A percentile compares a stretch with the other conserved stretches of the same genome.
These are phyloP conservation scores for Neotoxoptera formosana DNA, from an alignment of 1,140 invertebrate species.

Conservation along the genomic window DNA sequence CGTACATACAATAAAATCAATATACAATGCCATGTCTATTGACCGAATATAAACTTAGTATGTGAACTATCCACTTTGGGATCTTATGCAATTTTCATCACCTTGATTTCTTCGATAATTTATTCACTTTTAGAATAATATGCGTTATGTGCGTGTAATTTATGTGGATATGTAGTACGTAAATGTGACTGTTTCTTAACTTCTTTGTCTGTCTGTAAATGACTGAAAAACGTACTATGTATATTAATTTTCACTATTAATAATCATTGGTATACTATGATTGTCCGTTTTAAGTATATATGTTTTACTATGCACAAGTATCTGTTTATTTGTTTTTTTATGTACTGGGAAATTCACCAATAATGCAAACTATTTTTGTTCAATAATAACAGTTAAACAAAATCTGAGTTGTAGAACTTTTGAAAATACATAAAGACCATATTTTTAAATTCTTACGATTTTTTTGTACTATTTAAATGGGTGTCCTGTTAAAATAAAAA, in stretches of 20 bases:
- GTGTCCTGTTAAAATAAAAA: background rate
- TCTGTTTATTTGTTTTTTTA: background rate
- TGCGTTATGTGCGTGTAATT: background rate
- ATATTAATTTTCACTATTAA: background rate
- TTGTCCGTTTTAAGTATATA: background rate
- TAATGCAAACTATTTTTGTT: background rate
- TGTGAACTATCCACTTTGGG: background rate
- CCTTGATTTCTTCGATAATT: background rate
- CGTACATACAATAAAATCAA: background rate
- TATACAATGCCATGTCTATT: background rate
- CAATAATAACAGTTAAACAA: background rate
- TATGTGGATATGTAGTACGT: background rate
- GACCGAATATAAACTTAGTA: background rate
- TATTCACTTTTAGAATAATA: background rate
- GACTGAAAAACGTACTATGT: background rate
- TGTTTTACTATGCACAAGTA: background rate
- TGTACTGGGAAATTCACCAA: background rate
- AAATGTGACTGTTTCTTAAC: background rate
- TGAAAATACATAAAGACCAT: background rate
- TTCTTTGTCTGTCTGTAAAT: background rate
- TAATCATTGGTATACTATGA: background rate
- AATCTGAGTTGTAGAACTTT: background rate
- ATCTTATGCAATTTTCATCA: background rate
- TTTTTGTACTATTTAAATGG: background rate
- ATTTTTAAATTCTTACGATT: background rate